Conservation (phyloP, 2,888 invertebrate species). For the Theretra japonica region DNA sequence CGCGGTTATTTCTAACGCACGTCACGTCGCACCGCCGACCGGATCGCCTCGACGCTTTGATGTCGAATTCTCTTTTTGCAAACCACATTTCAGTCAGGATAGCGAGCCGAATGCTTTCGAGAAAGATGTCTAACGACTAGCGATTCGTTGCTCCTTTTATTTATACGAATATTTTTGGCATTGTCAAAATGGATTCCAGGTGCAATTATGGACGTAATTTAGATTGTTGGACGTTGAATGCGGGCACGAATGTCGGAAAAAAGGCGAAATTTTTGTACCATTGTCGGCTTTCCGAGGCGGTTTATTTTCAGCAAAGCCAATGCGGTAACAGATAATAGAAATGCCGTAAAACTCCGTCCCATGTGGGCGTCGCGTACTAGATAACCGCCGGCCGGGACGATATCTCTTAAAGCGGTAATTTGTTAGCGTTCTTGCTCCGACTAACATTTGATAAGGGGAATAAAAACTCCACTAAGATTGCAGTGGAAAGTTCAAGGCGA, state of each 20-base stretch:
- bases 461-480: conserved; percentile 44
- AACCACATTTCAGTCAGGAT: conserved; percentile 74
- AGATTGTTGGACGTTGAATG: conserved; percentile 29
- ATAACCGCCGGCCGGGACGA: conserved; percentile 63
- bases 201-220: conserved; percentile 57
- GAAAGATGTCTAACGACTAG: conserved; percentile 68
- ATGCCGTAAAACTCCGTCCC: conserved; percentile 68
- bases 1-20: conserved; percentile 77
- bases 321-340: conserved; percentile 73
- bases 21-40: conserved; percentile 74
- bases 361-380: conserved; percentile 69
- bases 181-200: conserved; percentile 55
- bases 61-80: conserved; percentile 82
- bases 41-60: conserved; percentile 79
- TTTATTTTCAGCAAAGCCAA: conserved; percentile 74
- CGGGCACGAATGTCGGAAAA: conserved; percentile 42
- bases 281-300: conserved; percentile 56
- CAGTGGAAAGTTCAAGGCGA: conserved; percentile 50
- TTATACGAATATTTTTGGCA: conserved; percentile 56
- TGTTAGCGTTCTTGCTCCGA: conserved; percentile 66
- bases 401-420: conserved; percentile 77
- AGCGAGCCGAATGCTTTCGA: conserved; percentile 76
- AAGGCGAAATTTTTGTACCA: conserved; percentile 56
- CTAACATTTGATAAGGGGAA: conserved; percentile 64
- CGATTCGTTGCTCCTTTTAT: conserved; percentile 50